Base-by-base conservation (phyloP, 2,113 vertebrate genomes). In the Hypanus sabinus region DNA sequence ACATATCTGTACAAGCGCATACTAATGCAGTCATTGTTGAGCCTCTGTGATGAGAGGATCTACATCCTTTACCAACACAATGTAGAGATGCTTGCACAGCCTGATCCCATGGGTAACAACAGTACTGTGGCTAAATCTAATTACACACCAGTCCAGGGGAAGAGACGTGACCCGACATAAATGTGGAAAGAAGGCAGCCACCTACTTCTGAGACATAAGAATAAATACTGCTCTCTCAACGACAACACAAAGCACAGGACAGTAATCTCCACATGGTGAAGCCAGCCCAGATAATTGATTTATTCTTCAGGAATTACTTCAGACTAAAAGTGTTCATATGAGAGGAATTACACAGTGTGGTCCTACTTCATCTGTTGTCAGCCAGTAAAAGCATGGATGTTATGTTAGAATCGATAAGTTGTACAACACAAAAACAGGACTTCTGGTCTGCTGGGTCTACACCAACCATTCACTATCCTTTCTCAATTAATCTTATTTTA, bases 161-260 rank as follows among this genome's bases (percentile, higher is more conserved):
- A 60, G 57, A 73, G 94, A 94, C 77, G 65, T 8, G 55, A 94
- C 95, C 87, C 46, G 62, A 75, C 85, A 80, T 95, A 96, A 94
- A 94, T 94, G 95, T 79, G 85, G 94, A 81, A 30, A 94, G 94
- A n/a, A 95, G 94, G 95, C 93, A 88, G 57, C 79, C 24, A 73
- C 94, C n/a, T 27, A 83, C 92, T 90, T 94, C 46, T 57, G 93
- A n/a, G 36, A 65, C 8, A 27, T 30, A 71, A 77, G 85, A 88
- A 36, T 9, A 22, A 46, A 38, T 18, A n/a, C n/a, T 9, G 79
- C 18, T 22, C 79, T 62, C 24, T 62, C 85, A 90, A 90, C 14
- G 30, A 30, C 85, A 62, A 14, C 9, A 60, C 24, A 62, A 87
- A 83, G 1, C 46, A 24, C 80, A 55, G 20, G 20, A 83, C 33